Conservation (phyloP, 1,140 invertebrate species). For the Drosophila malerkotliana region DNA sequence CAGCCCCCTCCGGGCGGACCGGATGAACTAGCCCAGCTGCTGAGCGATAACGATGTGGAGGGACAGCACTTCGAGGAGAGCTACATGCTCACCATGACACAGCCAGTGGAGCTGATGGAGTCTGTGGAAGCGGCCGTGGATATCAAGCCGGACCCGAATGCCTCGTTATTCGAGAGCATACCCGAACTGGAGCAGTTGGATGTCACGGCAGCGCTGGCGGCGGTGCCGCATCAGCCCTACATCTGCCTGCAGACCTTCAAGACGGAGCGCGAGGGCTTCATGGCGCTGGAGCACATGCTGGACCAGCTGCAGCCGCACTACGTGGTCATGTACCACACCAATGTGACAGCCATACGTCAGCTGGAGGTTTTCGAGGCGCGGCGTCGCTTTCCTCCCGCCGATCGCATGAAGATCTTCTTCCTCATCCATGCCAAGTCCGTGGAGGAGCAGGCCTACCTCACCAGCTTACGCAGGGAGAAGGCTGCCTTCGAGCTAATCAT, state of each 20-base stretch:
- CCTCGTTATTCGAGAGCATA: slow-evolving; percentile 87
- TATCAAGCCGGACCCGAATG: slow-evolving; percentile 73
- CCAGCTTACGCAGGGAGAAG: slow-evolving; percentile 94
- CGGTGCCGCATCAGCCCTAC: slow-evolving; percentile 85
- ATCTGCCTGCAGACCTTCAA: slow-evolving; percentile 92
- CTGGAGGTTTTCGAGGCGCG: slow-evolving; percentile 93
- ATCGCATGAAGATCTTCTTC: slow-evolving; percentile 92
- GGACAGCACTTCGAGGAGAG: slow-evolving; percentile 85
- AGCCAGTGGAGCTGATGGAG: slow-evolving; percentile 70
- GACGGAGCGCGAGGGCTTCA: slow-evolving; percentile 87
- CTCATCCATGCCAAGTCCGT: slow-evolving; percentile 95
- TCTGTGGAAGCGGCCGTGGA: slow-evolving; percentile 34
- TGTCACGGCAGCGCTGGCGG: slow-evolving; percentile 85
- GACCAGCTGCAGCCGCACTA: slow-evolving; percentile 90
- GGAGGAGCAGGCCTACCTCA: slow-evolving; percentile 98
- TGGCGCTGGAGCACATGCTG: slow-evolving; percentile 88
- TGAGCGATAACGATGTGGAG: slow-evolving; percentile 67
- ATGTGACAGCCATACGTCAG: slow-evolving; percentile 94
- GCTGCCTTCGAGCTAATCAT: slow-evolving; percentile 97
- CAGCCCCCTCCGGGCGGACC: neutral
- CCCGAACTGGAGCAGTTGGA: slow-evolving; percentile 88
- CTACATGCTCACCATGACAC: slow-evolving; percentile 89
- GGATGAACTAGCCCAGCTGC: slow-evolving; percentile 71
- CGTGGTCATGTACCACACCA: slow-evolving; percentile 95
- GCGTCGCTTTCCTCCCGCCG: slow-evolving; percentile 86